Conservation (phyloP, 2,888 invertebrate species). For the Ommatoiulus sabulosus region DNA sequence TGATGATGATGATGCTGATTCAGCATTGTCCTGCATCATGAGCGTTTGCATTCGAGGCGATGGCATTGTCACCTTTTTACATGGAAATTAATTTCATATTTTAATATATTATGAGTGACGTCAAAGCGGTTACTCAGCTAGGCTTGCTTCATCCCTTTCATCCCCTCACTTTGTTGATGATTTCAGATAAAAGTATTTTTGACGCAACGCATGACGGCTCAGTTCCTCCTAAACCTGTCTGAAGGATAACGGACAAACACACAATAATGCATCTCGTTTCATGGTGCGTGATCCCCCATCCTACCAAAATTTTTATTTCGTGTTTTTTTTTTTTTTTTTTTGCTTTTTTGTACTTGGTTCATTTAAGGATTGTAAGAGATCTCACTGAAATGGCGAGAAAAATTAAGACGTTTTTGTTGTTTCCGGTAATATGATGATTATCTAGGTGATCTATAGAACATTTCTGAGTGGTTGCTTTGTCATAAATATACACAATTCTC, state of each 20-base stretch:
- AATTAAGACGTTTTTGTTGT: not conserved
- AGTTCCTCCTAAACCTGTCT: not conserved
- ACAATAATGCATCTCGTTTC: not conserved
- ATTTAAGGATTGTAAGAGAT: too few relatives aligned
- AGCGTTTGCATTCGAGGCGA: not conserved
- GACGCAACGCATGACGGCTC: not conserved
- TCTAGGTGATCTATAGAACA: not conserved
- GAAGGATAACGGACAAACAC: constrained; percentile 8
- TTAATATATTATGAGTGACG: not conserved
- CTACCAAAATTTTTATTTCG: not conserved
- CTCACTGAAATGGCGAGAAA: not conserved
- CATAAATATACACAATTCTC: too few relatives aligned
- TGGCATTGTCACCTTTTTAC: not conserved
- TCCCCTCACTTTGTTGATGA: not conserved
- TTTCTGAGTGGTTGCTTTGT: too few relatives aligned
- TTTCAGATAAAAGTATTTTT: not conserved
- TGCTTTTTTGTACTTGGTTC: not conserved
- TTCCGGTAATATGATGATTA: not conserved
- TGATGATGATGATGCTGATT: not conserved
- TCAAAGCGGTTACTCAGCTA: not conserved
- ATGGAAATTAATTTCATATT: constrained; percentile 17
- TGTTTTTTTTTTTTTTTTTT: too few relatives aligned
- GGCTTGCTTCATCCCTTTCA: not conserved
- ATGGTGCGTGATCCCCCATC: not conserved
- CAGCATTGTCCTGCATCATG: not conserved